Conservation (phyloP, 1,140 invertebrate species). For the Magallana gigas region DNA sequence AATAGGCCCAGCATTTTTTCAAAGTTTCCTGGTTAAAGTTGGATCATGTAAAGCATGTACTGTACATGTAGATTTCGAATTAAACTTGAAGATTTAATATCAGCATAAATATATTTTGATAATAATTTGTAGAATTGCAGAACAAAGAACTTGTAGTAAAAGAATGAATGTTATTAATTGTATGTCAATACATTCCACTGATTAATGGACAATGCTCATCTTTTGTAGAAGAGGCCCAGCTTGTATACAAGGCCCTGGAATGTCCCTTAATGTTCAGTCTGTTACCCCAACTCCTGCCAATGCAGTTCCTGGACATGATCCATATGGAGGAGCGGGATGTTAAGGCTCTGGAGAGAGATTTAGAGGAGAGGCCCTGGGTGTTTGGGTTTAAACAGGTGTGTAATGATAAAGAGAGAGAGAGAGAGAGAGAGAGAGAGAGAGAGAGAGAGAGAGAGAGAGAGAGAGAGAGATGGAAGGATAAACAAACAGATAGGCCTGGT, state of each 20-base stretch:
- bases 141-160: neutral
- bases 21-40: too few relatives aligned
- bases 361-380: slow-evolving; percentile 63
- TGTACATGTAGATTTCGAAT: neutral
- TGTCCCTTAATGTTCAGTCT: slow-evolving; percentile 59
- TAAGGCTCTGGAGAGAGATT: slow-evolving; percentile 49
- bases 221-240: neutral
- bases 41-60: too few relatives aligned
- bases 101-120: neutral
- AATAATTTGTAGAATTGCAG: neutral
- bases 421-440: neutral
- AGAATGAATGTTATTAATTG: too few relatives aligned
- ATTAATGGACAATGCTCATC: neutral
- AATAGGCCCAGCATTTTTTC: too few relatives aligned
- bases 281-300: slow-evolving; percentile 60
- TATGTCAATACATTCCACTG: neutral
- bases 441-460: too few relatives aligned
- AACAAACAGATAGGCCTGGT: too few relatives aligned
- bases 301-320: slow-evolving; percentile 58
- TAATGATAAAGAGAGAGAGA: neutral
- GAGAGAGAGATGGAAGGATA: too few relatives aligned
- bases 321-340: slow-evolving; percentile 44
- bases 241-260: slow-evolving; percentile 46
- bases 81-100: neutral
- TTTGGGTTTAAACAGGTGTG: slow-evolving; percentile 68